These are phyloP conservation scores for Cheilosia vernalis DNA, from an alignment of 2,888 invertebrate genomes.

Conservation along the genomic window DNA sequence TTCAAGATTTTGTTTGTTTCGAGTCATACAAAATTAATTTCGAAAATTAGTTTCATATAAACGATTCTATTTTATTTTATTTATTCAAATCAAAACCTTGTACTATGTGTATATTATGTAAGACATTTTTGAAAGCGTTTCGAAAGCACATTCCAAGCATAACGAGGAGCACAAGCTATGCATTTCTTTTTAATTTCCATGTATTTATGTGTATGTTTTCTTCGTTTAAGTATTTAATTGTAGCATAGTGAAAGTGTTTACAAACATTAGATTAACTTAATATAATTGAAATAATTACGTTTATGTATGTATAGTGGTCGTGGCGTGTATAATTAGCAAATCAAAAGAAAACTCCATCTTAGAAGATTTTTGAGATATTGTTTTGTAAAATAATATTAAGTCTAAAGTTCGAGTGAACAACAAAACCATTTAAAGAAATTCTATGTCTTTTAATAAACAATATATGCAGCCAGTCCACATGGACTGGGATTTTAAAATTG, in stretches of 20 bases:
- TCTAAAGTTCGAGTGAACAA: conserved; percentile 11
- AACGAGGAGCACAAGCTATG: conserved; percentile 66
- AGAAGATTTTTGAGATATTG: conserved; percentile 46
- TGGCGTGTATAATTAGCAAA: conserved; percentile 14
- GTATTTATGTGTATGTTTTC: conserved; percentile 23
- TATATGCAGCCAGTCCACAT: conserved; percentile 32
- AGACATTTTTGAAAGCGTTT: conserved; percentile 23
- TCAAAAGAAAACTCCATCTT: conserved; percentile 1
- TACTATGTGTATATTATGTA: conserved; percentile 28
- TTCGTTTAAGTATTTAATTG: conserved; percentile 14
- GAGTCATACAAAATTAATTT: conserved; percentile 21
- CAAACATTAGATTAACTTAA: conserved; percentile 18
- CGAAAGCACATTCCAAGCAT: conserved; percentile 70
- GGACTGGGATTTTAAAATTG: conserved; percentile 25
- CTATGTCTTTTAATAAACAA: conserved; percentile 56
- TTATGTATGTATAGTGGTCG: conserved; percentile 19
- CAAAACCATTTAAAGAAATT: conserved; percentile 29
- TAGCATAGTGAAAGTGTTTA: conserved; percentile 14
- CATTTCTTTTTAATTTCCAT: conserved; percentile 49
- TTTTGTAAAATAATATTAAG: conserved; percentile 55
- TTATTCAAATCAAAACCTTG: conserved; percentile 36
- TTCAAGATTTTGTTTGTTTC: conserved; percentile 28
- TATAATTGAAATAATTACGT: conserved; percentile 22
- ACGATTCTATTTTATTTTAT: conserved; percentile 51
- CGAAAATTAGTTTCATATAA: background rate